A percentile compares a stretch with the other conserved stretches of the same genome.
Evolutionary conservation across 2,113 vertebrate genomes (phyloP).

Genomic region (Corythornis vintsioides): DNA sequence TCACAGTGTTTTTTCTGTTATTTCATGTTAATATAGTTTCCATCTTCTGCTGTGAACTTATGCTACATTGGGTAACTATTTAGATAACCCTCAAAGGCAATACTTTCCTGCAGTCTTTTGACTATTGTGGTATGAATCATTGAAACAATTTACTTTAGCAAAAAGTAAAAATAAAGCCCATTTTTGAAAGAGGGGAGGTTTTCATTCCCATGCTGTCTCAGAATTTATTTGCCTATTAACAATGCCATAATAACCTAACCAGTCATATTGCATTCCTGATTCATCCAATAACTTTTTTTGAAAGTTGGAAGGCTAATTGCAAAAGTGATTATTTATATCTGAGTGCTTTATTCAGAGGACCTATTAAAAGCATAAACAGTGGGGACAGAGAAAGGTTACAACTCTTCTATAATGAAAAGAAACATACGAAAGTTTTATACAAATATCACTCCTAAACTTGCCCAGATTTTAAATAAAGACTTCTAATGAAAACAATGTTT

Average conservation of each 20-base stretch:
- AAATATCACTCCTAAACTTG: constrained; percentile 41
- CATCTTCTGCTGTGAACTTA: constrained; percentile 41
- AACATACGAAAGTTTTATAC: constrained; percentile 21
- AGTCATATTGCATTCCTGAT: neutral
- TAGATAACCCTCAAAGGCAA: constrained; percentile 52
- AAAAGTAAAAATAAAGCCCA: constrained; percentile 27
- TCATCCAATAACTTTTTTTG: neutral
- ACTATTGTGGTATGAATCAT: constrained; percentile 17
- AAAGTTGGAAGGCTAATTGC: constrained; percentile 54
- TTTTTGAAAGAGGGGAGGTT: constrained; percentile 22
- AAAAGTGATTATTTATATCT: constrained; percentile 56
- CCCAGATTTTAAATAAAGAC: constrained; percentile 39
- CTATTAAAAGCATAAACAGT: constrained; percentile 45
- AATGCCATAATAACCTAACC: constrained; percentile 7
- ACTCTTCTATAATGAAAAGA: constrained; percentile 49
- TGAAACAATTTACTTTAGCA: constrained; percentile 13
- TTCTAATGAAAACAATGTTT: constrained; percentile 38
- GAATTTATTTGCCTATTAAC: constrained; percentile 62
- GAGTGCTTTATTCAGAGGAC: constrained; percentile 25
- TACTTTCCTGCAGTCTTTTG: constrained; percentile 12
- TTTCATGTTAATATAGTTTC: constrained; percentile 21
- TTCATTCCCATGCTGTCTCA: constrained; percentile 32
- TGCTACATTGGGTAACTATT: constrained; percentile 35
- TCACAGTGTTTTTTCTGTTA: neutral
- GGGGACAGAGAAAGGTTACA: constrained; percentile 32